A percentile compares a stretch with the other conserved stretches of the same genome.
Conservation (phyloP, 2,888 invertebrate genomes). For the Athalia rosae region DNA sequence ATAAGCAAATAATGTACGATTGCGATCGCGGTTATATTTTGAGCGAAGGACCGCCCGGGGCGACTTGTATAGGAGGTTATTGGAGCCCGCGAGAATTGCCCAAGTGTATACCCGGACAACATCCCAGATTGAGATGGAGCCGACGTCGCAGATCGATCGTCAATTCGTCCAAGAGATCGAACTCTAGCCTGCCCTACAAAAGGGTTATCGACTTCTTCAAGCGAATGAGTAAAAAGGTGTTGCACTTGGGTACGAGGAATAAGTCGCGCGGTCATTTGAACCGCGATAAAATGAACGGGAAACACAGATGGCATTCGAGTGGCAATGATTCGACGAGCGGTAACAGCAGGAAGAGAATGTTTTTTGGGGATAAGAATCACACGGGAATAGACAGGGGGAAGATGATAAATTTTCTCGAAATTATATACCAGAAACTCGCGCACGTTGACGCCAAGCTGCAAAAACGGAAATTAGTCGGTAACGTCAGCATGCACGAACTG, state of each 20-base stretch:
- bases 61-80: constrained; percentile 94
- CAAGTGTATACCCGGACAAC: constrained; percentile 89
- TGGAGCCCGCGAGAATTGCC: constrained; percentile 95
- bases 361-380: constrained; percentile 35
- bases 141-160: constrained; percentile 79
- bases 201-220: constrained; percentile 71
- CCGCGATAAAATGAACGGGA: constrained; percentile 17
- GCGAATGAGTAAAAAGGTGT: constrained; percentile 67
- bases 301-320: constrained; percentile 42
- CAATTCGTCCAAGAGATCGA: constrained; percentile 40
- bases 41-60: constrained; percentile 91
- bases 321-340: constrained; percentile 24
- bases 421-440: constrained; percentile 68
- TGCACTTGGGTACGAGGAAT: constrained; percentile 66
- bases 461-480: constrained; percentile 61
- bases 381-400: constrained; percentile 57
- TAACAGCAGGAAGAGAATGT: constrained; percentile 27
- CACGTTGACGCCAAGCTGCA: constrained; percentile 68
- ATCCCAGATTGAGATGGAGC: constrained; percentile 90
- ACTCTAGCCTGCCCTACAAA: constrained; percentile 56
- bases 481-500: constrained; percentile 70
- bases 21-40: constrained; percentile 94
- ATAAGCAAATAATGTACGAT: constrained; percentile 96
- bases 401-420: constrained; percentile 70
- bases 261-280: constrained; percentile 61